Evolutionary conservation across 2,113 vertebrate species (phyloP).

Genomic region (Brachypteracias leptosomus): DNA sequence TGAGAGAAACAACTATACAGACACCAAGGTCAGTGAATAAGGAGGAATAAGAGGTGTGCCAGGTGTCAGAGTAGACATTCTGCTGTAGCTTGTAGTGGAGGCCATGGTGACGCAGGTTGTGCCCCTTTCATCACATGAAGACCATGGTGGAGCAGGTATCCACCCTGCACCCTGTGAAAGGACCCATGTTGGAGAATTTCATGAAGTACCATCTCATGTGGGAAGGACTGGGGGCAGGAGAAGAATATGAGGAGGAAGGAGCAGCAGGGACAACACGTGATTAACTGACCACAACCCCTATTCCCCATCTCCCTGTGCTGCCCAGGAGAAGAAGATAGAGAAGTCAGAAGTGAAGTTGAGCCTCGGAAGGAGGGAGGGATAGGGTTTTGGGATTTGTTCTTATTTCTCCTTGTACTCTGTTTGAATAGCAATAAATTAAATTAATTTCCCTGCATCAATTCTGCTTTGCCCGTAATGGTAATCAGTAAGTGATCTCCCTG

Average conservation of each 20-base stretch:
- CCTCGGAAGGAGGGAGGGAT: not conserved
- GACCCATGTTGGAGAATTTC: too few species aligned
- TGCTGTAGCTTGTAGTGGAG: too few species aligned
- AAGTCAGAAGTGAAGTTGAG: not conserved
- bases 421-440: not conserved
- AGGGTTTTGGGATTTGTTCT: not conserved
- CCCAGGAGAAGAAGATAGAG: not conserved
- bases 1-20: too few species aligned
- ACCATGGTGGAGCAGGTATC: too few species aligned
- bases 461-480: not conserved
- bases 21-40: too few species aligned
- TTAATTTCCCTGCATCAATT: not conserved
- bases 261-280: not conserved
- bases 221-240: not conserved
- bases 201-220: too few species aligned
- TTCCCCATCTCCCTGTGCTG: fast-evolving
- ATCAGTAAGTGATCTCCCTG: not conserved
- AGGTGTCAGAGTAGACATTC: too few species aligned
- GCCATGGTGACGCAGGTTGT: too few species aligned
- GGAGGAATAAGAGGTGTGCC: too few species aligned
- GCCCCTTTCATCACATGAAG: too few species aligned
- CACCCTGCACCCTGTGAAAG: too few species aligned
- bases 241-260: not conserved
- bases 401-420: not conserved
- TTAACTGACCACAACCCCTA: not conserved